Conservation (phyloP, 2,797 vertebrate species). For the Phoebastria nigripes region DNA sequence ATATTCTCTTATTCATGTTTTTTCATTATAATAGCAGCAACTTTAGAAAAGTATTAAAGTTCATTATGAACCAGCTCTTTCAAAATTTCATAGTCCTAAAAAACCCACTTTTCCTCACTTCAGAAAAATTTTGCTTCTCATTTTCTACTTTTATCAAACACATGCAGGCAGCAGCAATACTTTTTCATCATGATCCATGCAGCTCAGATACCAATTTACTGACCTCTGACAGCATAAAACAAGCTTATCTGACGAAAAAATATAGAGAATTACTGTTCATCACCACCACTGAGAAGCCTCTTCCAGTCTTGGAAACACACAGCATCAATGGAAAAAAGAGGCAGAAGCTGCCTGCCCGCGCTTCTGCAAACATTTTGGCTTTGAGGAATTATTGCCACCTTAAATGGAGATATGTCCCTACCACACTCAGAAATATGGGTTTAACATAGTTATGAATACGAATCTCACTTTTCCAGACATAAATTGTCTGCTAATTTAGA, state of each 20-base stretch:
- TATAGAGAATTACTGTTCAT: background rate
- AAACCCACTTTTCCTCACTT: background rate
- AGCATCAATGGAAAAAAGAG: background rate
- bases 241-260: background rate
- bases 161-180: background rate
- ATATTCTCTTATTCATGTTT: constrained; percentile 48
- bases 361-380: background rate
- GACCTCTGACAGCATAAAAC: constrained; percentile 23
- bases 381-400: background rate
- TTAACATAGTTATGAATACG: background rate
- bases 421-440: background rate
- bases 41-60: constrained; percentile 28
- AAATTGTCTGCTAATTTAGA: constrained; percentile 7
- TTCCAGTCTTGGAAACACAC: background rate
- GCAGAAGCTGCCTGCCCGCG: background rate
- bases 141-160: constrained; percentile 25
- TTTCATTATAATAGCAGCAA: constrained; percentile 44
- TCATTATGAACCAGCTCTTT: constrained; percentile 33
- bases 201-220: background rate
- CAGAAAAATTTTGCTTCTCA: background rate
- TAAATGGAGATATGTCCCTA: background rate
- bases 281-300: background rate
- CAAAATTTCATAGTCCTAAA: constrained; percentile 8
- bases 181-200: background rate
- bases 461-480: constrained; percentile 4